Evolutionary conservation across 1,140 invertebrate genomes (phyloP).

Genomic region (Metopolophium dirhodum): DNA sequence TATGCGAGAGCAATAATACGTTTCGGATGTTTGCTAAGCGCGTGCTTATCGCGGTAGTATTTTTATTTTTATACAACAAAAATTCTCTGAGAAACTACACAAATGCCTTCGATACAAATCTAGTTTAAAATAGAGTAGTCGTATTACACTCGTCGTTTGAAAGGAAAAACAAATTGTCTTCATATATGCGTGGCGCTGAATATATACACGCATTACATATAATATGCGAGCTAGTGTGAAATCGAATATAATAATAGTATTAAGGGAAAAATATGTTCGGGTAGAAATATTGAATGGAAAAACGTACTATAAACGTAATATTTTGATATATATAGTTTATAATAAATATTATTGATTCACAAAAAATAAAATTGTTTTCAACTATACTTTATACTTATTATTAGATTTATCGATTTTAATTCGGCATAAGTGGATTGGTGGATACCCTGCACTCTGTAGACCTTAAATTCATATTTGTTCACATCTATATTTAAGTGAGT

Average conservation of each 20-base stretch:
- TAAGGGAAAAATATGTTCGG: neutral
- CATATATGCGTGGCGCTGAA: neutral
- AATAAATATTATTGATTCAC: too few species aligned
- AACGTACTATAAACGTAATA: too few species aligned
- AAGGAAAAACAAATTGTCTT: neutral
- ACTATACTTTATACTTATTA: neutral
- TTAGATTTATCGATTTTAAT: neutral
- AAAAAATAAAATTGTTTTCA: neutral
- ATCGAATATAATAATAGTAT: neutral
- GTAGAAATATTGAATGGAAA: neutral
- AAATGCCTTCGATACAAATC: neutral
- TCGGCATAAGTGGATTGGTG: neutral
- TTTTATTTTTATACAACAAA: neutral
- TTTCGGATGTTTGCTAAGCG: conserved; percentile 21
- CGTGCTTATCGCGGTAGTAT: conserved; percentile 21
- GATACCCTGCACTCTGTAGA: neutral
- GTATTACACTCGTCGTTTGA: neutral
- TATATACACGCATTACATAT: neutral
- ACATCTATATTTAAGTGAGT: neutral
- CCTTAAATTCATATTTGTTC: neutral
- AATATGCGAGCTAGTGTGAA: neutral
- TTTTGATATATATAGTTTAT: too few species aligned
- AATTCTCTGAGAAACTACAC: neutral
- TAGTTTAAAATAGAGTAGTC: neutral
- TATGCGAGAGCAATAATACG: neutral